Evolutionary conservation across 2,888 invertebrate genomes (phyloP), one percentile per base, ranked within the genome.

Genomic region (Andrena chrysosceles): DNA sequence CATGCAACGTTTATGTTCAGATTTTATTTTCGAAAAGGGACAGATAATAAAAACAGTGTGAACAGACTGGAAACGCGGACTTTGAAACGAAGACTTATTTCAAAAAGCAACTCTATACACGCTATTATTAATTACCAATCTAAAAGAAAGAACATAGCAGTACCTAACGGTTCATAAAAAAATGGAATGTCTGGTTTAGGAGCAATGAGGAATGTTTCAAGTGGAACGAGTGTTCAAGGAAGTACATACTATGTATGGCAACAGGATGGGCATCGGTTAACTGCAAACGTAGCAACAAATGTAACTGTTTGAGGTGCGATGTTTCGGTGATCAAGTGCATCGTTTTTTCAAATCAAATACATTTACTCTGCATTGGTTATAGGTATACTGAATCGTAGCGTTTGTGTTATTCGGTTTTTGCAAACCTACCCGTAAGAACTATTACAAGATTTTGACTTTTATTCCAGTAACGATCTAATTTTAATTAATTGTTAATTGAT

Each of bases 181-280:
- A 23, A 52, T 75, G 85, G 85, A 87, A 85, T 87, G 87, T 85
- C 60, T 70, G 68, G 78, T 77, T 78, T 59, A 54, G 69, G 59
- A 78, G 75, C 31, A 52, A 54, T 52, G 69, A 77, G 75, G 67
- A 70, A 77, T 69, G 33, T 54, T 62, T 48, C 16, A 56, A 52
- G 20, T 33, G 52, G 31, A 54, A 26, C 8, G 16, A 16, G 13
- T 35, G 26, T 31, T 2, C 10, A 48, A n/a, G 8, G 62, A 35
- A 33, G 2, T 29, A 31, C 13, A 8, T 20, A 16, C 31, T 1
- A 20, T 59, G 20, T 4, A 13, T 16, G 42, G 16, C 42, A 42
- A 16, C 16, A 16, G 16, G 42, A 13, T 42, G 42, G 13, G 1
- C 13, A 13, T 42, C 42, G 42, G 42, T 42, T 42, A 13, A 42